These are phyloP conservation scores for Habropoda laboriosa DNA, from an alignment of 1,140 invertebrate species.

Conservation along the genomic window DNA sequence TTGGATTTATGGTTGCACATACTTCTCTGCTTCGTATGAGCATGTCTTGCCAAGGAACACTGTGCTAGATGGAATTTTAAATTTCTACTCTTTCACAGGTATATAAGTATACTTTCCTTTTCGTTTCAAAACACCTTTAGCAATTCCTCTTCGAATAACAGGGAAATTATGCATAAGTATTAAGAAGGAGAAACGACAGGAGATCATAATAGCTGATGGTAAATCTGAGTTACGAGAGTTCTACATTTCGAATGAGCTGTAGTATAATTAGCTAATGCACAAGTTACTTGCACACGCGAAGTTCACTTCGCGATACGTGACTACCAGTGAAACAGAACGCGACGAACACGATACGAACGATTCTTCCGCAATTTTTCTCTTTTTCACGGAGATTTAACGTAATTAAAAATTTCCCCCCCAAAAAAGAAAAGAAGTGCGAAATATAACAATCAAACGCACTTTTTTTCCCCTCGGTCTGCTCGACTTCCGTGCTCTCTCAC, in stretches of 20 bases:
- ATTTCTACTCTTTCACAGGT: too few relatives aligned
- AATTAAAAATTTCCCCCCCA: neutral
- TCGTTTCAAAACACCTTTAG: too few relatives aligned
- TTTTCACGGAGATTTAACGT: neutral
- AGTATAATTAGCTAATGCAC: neutral
- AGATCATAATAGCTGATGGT: neutral
- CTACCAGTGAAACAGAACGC: neutral
- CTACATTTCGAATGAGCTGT: neutral
- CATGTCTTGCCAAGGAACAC: too few relatives aligned
- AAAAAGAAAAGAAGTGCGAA: neutral
- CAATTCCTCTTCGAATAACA: neutral
- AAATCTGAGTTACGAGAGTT: neutral
- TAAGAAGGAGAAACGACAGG: neutral
- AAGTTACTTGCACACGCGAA: neutral
- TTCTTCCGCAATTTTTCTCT: accelerated
- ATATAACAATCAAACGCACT: neutral
- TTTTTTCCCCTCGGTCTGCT: too few relatives aligned
- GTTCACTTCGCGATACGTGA: neutral
- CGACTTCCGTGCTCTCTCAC: too few relatives aligned
- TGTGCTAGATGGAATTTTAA: too few relatives aligned
- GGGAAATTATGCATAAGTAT: neutral
- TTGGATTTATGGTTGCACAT: too few relatives aligned
- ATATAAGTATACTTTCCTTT: too few relatives aligned
- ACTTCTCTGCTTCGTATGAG: too few relatives aligned
- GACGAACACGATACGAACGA: neutral